phyloP scores from a whole-genome alignment of 2,888 invertebrate genomes.

The Tricholauxania praeusta region DNA sequence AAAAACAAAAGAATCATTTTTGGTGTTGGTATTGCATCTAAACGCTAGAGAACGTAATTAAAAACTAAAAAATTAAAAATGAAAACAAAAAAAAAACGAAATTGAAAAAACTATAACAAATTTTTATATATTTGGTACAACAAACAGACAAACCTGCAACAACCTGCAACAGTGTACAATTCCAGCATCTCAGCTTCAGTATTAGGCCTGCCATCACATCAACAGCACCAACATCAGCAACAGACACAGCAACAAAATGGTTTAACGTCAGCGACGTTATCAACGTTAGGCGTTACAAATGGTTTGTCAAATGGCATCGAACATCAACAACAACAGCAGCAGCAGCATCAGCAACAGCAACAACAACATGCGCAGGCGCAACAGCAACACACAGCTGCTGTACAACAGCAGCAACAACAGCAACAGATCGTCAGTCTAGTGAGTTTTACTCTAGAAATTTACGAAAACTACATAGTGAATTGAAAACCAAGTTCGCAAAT shows the following conservation, averaged over 20 bases:
- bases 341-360: slow-evolving; percentile 45
- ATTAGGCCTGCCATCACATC: slow-evolving; percentile 53
- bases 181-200: slow-evolving; percentile 48
- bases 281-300: slow-evolving; percentile 38
- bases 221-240: slow-evolving; percentile 43
- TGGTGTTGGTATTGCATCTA: slow-evolving; percentile 36
- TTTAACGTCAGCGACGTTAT: slow-evolving; percentile 35
- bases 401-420: slow-evolving; percentile 46
- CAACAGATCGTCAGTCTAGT: slow-evolving; percentile 65
- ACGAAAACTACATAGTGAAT: not conserved
- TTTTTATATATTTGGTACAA: slow-evolving; percentile 29
- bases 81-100: slow-evolving; percentile 9
- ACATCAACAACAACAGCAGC: slow-evolving; percentile 54
- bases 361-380: slow-evolving; percentile 49
- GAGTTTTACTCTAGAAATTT: slow-evolving; percentile 53
- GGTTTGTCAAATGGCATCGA: slow-evolving; percentile 58
- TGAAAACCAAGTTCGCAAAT: no score
- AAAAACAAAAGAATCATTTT: not conserved
- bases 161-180: slow-evolving; percentile 52
- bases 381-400: slow-evolving; percentile 34
- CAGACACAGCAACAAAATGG: slow-evolving; percentile 44
- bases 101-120: slow-evolving; percentile 57
- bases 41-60: slow-evolving; percentile 21
- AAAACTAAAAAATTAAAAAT: slow-evolving; percentile 11
- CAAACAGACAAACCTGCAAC: slow-evolving; percentile 59